These are phyloP conservation scores for Taenaris catops DNA, from an alignment of 2,888 invertebrate genomes.

Conservation along the genomic window DNA sequence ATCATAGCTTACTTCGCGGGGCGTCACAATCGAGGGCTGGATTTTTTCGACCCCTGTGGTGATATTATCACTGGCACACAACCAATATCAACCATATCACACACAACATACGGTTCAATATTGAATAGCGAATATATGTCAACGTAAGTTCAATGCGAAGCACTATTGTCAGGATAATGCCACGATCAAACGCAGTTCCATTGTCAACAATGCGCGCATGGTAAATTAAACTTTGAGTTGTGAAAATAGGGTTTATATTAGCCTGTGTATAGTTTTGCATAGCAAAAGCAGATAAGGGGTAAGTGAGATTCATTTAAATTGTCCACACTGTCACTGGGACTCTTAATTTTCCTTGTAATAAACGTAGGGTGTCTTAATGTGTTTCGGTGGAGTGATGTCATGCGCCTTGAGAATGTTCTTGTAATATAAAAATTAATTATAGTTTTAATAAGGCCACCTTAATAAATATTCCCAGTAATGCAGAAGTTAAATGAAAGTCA, in stretches of 20 bases:
- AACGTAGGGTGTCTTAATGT: conserved; percentile 29
- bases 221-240: conserved; percentile 28
- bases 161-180: conserved; percentile 76
- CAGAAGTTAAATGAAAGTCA: too few relatives aligned
- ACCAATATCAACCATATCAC: conserved; percentile 40
- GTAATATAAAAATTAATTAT: conserved; percentile 16
- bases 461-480: too few relatives aligned
- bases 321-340: conserved; percentile 66
- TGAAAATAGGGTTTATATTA: conserved; percentile 29
- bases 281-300: conserved; percentile 52
- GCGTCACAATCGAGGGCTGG: conserved; percentile 71
- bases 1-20: conserved; percentile 77
- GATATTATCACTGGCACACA: conserved; percentile 46
- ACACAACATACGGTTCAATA: conserved; percentile 33
- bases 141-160: conserved; percentile 67
- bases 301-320: conserved; percentile 75
- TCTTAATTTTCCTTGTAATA: conserved; percentile 65
- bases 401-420: conserved; percentile 20
- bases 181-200: conserved; percentile 69
- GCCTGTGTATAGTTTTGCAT: conserved; percentile 22
- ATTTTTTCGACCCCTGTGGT: conserved; percentile 69
- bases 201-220: conserved; percentile 37
- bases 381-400: conserved; percentile 26
- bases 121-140: conserved; percentile 43
- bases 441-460: too few relatives aligned